Evolutionary conservation across 1,140 invertebrate species (phyloP).

Genomic region (Sesamia nonagrioides): DNA sequence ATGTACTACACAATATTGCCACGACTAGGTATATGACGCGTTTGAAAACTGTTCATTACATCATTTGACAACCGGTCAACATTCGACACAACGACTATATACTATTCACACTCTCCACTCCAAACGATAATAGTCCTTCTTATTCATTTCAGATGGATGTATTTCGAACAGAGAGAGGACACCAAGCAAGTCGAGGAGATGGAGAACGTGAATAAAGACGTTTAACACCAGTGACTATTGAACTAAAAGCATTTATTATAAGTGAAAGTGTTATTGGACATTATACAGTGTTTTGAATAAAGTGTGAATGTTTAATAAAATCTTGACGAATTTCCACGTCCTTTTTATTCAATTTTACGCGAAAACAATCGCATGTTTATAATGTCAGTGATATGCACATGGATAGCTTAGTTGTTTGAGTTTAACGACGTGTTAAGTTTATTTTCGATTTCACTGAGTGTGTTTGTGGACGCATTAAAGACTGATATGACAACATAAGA

Average conservation of each 20-base stretch:
- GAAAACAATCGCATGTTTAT: conserved; percentile 45
- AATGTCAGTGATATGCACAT: conserved; percentile 29
- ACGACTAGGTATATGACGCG: conserved; percentile 17
- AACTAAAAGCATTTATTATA: conserved; percentile 55
- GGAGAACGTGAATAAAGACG: conserved; percentile 74
- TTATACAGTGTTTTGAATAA: conserved; percentile 55
- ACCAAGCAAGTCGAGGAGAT: conserved; percentile 75
- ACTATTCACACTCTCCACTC: conserved; percentile 17
- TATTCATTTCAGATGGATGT: conserved; percentile 79
- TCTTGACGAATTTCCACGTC: conserved; percentile 27
- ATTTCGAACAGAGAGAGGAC: conserved; percentile 79
- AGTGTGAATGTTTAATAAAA: conserved; percentile 62
- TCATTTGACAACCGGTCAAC: conserved; percentile 40
- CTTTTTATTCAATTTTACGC: conserved; percentile 37
- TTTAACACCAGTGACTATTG: conserved; percentile 55
- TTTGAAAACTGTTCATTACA: conserved; percentile 23
- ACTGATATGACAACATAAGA: conserved; percentile 77
- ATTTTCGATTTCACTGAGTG: conserved; percentile 61
- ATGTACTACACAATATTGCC: conserved; percentile 39
- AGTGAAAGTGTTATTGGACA: conserved; percentile 62
- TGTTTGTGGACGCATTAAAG: conserved; percentile 72
- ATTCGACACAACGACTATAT: not conserved
- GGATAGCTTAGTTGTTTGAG: conserved; percentile 56
- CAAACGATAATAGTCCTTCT: conserved; percentile 28
- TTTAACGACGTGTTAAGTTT: conserved; percentile 60